Conservation (phyloP, 1,140 invertebrate species). For the Yoshiicerus persimilis region DNA sequence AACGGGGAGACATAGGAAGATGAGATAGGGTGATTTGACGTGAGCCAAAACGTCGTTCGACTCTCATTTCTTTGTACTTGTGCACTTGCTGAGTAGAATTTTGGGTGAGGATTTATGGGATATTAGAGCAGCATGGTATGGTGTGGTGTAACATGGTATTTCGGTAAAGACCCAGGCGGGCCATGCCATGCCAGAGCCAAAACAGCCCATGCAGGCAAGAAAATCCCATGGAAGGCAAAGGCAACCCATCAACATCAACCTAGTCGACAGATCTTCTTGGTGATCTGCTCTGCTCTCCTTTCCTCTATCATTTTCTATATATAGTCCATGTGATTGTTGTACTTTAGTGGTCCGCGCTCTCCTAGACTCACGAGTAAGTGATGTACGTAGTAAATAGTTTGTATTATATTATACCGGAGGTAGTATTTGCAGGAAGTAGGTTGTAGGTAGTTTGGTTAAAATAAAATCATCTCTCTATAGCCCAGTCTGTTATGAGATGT, state of each 20-base stretch:
- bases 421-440: too few relatives aligned
- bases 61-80: slow-evolving; percentile 3
- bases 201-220: not conserved
- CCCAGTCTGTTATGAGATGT: not conserved
- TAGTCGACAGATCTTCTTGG: not conserved
- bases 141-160: not conserved
- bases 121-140: not conserved
- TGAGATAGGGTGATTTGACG: not conserved
- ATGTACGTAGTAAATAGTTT: not conserved
- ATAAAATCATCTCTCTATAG: not conserved
- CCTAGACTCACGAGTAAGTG: not conserved
- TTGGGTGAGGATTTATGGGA: slow-evolving; percentile 16
- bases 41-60: not conserved
- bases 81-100: slow-evolving; percentile 9
- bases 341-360: not conserved
- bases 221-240: not conserved
- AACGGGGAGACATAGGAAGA: slow-evolving; percentile 11
- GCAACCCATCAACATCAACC: not conserved
- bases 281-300: not conserved
- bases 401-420: too few relatives aligned
- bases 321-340: not conserved
- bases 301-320: not conserved
- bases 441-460: too few relatives aligned
- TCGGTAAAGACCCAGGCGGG: not conserved
- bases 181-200: not conserved